Evolutionary conservation across 2,888 invertebrate species (phyloP).

Genomic region (Thymelicus sylvestris): DNA sequence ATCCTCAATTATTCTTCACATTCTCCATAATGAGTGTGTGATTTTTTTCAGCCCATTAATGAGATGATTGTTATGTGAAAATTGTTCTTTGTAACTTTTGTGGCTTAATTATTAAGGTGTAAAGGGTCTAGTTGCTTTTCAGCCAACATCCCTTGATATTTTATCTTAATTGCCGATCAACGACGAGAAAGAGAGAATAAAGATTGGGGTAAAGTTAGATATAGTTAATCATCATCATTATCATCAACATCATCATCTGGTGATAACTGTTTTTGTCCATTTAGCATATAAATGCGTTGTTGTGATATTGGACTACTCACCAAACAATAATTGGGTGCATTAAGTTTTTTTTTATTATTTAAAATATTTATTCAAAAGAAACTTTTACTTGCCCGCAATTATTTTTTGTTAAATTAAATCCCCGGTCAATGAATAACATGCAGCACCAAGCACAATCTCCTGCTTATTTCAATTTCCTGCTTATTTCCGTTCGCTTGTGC

Average conservation of each 20-base stretch:
- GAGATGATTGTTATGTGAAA: conserved; percentile 18
- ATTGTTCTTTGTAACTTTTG: not conserved
- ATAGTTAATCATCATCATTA: too few relatives aligned
- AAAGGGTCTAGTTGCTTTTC: not conserved
- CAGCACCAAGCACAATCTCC: not conserved
- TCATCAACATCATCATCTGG: too few relatives aligned
- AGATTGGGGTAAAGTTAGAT: too few relatives aligned
- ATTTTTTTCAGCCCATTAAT: conserved; percentile 22
- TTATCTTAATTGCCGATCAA: not conserved
- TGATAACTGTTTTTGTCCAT: too few relatives aligned
- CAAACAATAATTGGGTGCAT: too few relatives aligned
- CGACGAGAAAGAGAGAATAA: too few relatives aligned
- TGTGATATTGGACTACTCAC: too few relatives aligned
- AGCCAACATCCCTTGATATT: not conserved
- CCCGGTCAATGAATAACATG: not conserved
- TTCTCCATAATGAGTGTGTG: conserved; percentile 25
- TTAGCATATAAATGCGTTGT: too few relatives aligned
- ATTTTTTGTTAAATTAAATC: not conserved
- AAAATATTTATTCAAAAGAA: too few relatives aligned
- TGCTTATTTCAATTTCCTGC: conserved; percentile 53
- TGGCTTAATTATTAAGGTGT: conserved; percentile 1
- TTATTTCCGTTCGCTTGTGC: conserved; percentile 51
- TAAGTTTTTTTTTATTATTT: too few relatives aligned
- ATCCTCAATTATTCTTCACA: conserved; percentile 21
- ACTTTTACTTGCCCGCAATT: too few relatives aligned